phyloP scores from a whole-genome alignment of 2,888 invertebrate genomes.

The Steinernema scapterisci region DNA sequence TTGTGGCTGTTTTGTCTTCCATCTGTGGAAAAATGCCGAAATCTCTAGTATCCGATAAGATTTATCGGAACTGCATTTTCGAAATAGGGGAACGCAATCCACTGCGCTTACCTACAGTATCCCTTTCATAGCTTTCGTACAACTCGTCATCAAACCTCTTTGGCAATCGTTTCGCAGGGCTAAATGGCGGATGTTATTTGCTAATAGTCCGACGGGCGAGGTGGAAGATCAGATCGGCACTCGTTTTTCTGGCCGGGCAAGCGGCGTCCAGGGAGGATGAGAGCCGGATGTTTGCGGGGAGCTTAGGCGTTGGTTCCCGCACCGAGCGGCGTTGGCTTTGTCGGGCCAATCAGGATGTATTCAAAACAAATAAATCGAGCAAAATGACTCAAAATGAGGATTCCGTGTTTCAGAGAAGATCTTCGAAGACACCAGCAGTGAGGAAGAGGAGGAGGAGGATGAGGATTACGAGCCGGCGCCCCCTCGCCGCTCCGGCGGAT shows the following conservation, averaged over 20 bases:
- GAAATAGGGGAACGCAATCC: too few species aligned
- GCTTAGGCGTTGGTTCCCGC: too few species aligned
- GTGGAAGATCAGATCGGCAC: slow-evolving; percentile 5
- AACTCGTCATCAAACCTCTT: neutral
- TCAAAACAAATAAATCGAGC: neutral
- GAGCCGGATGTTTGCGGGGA: neutral
- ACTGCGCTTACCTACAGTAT: neutral
- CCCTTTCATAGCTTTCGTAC: neutral
- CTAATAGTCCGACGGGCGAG: neutral
- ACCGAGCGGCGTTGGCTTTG: neutral
- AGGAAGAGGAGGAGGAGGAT: slow-evolving; percentile 21
- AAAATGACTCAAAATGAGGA: neutral
- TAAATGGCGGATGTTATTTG: slow-evolving; percentile 16
- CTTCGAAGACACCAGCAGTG: slow-evolving; percentile 27
- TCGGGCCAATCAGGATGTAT: neutral
- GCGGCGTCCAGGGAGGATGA: neutral
- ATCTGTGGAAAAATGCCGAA: too few species aligned
- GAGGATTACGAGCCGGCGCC: slow-evolving; percentile 20
- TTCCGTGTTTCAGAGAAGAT: slow-evolving; percentile 8
- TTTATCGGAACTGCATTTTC: too few species aligned
- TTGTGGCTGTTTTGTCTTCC: too few species aligned
- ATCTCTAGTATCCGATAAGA: too few species aligned
- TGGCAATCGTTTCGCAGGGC: neutral
- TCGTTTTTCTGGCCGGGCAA: too few species aligned
- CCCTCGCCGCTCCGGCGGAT: slow-evolving; percentile 14